Conservation (phyloP, 2,888 invertebrate species). For the Ornithoptera priamus region DNA sequence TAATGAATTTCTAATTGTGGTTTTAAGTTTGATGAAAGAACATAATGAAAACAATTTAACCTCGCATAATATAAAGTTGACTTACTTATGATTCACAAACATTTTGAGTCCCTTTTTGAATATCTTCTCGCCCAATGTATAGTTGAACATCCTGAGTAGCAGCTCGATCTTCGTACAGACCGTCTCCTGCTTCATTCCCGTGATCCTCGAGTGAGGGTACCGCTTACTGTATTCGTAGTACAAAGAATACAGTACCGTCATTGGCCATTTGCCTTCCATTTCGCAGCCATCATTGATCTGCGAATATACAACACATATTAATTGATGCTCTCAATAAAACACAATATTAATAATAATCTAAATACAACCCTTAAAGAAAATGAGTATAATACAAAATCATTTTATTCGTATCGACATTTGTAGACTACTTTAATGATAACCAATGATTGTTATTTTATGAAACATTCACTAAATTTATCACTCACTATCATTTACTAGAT, state of each 20-base stretch:
- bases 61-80: background rate
- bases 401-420: no score
- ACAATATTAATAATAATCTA: no score
- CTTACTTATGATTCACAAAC: conserved; percentile 82
- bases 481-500: no score
- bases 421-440: no score
- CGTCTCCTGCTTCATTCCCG: conserved; percentile 87
- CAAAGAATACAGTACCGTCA: conserved; percentile 87
- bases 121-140: conserved; percentile 87
- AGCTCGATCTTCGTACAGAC: conserved; percentile 87
- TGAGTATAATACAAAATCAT: no score
- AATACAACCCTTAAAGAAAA: no score
- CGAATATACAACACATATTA: background rate
- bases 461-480: no score
- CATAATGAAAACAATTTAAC: background rate
- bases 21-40: no score
- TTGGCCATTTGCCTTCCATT: conserved; percentile 89
- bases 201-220: conserved; percentile 88
- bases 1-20: no score
- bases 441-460: no score
- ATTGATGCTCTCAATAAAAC: background rate
- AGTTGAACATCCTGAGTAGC: conserved; percentile 94
- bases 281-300: conserved; percentile 86
- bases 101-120: conserved; percentile 86
- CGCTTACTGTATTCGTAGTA: conserved; percentile 90